Base-by-base conservation (phyloP, 2,113 vertebrate species). In the Barbus barbus region DNA sequence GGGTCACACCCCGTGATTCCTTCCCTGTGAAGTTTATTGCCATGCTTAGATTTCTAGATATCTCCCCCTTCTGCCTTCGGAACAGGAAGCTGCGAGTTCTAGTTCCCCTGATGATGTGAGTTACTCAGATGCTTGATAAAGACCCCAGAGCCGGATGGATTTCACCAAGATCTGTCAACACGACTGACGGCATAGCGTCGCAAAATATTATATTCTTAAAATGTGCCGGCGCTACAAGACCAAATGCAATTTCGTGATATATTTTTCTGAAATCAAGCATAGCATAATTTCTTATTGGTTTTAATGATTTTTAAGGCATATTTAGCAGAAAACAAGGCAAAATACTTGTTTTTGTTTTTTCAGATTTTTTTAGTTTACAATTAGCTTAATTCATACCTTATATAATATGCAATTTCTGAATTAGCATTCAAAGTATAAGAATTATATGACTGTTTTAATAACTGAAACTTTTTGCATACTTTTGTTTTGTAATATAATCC, bases 101-200 rank as follows among this genome's bases (percentile, higher is more conserved):
- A 18, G 36, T 80, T 80, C 60, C 24, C 7, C 60, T 44, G 60
- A 63, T 28, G 58, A 46, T 65, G 38, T 44, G n/a, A 65, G 24
- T 24, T 9, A 65, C 24, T 31, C 58, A 80, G 60, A 80, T 65
- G 78, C 18, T 80, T 80, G 60, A 80, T 80, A 67, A 80, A 80
- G 73, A 48, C 41, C 5, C 24, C 38, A 28, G 56, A 44, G 77
- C n/a, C 24, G 9, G 14, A 44, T 79, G 51, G 11, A 36, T 12
- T 14, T 20, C 63, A 24, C 38, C 48, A 46, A 65, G 18, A 78
- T 78, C 56, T 78, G 76, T 60, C 56, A 78, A 65, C 58, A 48
- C 48, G 58, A 63, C 24, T 65, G 58, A 63, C 36, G 16, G n/a
- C 28, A 28, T 5, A 80, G 58, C 26, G 9, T 26, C 28, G 9